These are phyloP conservation scores for Carlito syrichta DNA, from an alignment of 2,113 vertebrate species.

Conservation along the genomic window DNA sequence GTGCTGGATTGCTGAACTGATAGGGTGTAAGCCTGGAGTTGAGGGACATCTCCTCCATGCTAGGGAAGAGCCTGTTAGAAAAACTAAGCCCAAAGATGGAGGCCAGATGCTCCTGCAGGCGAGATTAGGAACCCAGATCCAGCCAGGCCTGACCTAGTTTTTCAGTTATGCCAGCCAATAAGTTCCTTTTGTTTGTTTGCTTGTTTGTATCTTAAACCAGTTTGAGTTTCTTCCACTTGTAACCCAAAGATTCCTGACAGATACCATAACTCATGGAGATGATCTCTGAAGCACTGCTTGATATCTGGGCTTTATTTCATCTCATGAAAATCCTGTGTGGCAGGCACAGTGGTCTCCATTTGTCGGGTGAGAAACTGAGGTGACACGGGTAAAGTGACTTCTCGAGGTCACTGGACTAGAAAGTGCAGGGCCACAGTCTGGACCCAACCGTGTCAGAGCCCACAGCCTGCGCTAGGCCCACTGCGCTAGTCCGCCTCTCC, in stretches of 20 bases:
- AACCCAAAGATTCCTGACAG: neutral
- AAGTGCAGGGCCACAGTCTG: neutral
- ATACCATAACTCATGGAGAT: neutral
- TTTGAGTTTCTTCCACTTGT: neutral
- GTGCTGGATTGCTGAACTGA: neutral
- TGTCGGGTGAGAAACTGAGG: neutral
- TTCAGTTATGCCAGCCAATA: neutral
- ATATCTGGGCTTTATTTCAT: neutral
- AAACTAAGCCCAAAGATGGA: neutral
- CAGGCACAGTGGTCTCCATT: neutral
- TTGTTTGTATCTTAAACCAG: neutral
- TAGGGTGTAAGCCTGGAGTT: neutral
- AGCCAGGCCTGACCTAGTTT: neutral
- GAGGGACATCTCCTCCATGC: neutral
- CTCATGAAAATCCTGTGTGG: neutral
- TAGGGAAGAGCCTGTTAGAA: neutral
- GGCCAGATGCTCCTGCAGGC: neutral
- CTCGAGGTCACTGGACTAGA: too few species aligned
- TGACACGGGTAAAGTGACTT: neutral
- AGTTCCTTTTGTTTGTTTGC: neutral
- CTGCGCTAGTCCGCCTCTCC: neutral
- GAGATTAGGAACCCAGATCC: neutral
- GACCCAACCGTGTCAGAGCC: neutral
- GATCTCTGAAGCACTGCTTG: neutral
- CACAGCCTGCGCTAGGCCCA: neutral